Percentiles rank a stretch among this genome's conserved stretches.
phyloP scores from a whole-genome alignment of 2,113 vertebrate genomes.

The Oncorhynchus tshawytscha region DNA sequence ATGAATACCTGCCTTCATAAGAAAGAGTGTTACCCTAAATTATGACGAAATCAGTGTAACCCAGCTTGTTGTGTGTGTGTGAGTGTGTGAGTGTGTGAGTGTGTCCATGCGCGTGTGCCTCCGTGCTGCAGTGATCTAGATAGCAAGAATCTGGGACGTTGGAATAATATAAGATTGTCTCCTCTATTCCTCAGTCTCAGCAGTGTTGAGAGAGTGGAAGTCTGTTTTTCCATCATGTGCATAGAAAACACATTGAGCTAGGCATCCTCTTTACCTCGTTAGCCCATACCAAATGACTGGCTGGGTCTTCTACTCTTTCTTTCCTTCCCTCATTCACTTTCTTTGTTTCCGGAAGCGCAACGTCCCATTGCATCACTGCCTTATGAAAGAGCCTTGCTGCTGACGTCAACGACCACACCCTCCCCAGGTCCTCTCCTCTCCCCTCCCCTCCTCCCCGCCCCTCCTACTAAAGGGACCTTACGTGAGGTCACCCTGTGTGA shows the following conservation, averaged over 20 bases:
- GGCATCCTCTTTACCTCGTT: constrained; percentile 20
- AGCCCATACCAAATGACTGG: background rate
- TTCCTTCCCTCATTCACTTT: background rate
- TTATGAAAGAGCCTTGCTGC: constrained; percentile 35
- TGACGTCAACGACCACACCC: constrained; percentile 33
- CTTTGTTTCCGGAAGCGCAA: background rate
- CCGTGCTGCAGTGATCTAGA: background rate
- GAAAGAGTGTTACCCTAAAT: background rate
- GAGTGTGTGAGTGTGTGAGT: constrained; percentile 1
- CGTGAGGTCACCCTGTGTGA: background rate
- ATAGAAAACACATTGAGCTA: constrained; percentile 17
- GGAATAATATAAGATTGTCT: background rate
- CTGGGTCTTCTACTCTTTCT: background rate
- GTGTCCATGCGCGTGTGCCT: background rate
- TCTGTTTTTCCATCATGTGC: background rate
- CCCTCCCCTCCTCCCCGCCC: no score
- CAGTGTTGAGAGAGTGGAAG: background rate
- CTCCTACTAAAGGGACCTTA: no score
- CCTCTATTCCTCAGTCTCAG: background rate
- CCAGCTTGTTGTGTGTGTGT: background rate
- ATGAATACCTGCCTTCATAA: no score
- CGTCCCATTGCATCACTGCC: constrained; percentile 16
- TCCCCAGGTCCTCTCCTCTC: background rate
- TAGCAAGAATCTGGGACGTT: constrained; percentile 1
- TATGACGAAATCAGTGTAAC: background rate